phyloP scores from a whole-genome alignment of 1,140 invertebrate species.

The Nymphalis io region DNA sequence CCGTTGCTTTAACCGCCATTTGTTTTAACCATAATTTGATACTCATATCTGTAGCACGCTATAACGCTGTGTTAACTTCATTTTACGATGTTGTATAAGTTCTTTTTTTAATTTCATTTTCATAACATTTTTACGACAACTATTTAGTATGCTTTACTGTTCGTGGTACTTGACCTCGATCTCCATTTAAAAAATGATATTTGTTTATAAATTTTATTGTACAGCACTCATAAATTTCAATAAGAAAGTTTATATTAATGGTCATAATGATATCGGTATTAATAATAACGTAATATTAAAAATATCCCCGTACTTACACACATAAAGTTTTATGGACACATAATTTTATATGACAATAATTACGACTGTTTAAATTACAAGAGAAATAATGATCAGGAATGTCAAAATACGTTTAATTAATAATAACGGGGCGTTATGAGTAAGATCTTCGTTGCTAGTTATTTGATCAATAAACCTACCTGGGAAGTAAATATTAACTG shows the following conservation, averaged over 20 bases:
- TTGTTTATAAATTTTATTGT: constrained; percentile 27
- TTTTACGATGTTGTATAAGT: constrained; percentile 36
- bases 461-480: constrained; percentile 25
- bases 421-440: constrained; percentile 19
- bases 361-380: constrained; percentile 10
- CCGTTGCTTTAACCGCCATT: too few relatives aligned
- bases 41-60: not conserved
- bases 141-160: constrained; percentile 28
- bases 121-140: constrained; percentile 38
- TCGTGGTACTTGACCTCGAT: constrained; percentile 33
- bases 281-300: constrained; percentile 18
- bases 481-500: constrained; percentile 30
- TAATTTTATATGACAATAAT: constrained; percentile 23
- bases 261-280: constrained; percentile 23
- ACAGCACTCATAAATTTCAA: constrained; percentile 15
- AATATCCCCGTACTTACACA: not conserved
- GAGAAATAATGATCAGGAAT: not conserved
- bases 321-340: constrained; percentile 2
- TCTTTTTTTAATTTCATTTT: constrained; percentile 34
- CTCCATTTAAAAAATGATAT: constrained; percentile 34
- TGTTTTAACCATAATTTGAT: too few relatives aligned
- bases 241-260: constrained; percentile 28
- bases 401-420: constrained; percentile 15
- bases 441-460: constrained; percentile 18
- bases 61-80: constrained; percentile 7